Base-by-base conservation (phyloP, 2,797 vertebrate genomes). In the Coluber constrictor region DNA sequence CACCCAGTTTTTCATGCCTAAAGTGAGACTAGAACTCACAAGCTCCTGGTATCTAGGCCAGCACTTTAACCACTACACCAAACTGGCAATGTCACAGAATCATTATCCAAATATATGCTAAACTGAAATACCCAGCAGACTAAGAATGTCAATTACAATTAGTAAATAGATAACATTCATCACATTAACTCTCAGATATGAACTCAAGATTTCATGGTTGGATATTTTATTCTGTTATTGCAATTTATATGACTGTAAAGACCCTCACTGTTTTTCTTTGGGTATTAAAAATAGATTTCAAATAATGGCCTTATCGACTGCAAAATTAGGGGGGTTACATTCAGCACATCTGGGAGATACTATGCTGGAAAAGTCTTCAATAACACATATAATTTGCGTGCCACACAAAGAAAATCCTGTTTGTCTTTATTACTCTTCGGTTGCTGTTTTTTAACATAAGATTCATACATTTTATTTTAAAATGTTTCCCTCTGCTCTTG, bases 401-500 rank as follows among this genome's bases (percentile, higher is more conserved):
- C 55, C 54, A 79, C 51, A 37, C 3, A 51, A 20, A 88, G 4
- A 88, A 87, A 54, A 27, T 29, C 32, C 56, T 83, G 70, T 90
- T 29, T 10, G 15, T 43, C 55, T n/a, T 83, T 83, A 83, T 83
- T 83, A 47, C 74, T 83, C 74, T 47, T 83, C 37, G 74, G 37
- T 83, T 83, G 32, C 70, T 74, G 43, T 25, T 83, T 47, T 83
- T 20, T 7, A 37, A 55, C 27, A 27, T 43, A 54, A 86, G n/a
- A 91, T 20, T 61, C 74, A 79, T 74, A 59, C 16, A 54, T 83
- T 61, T 47, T 47, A 92, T 92, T 92, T 92, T 47, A 66, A 59
- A 47, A 56, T 29, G 18, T 51, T 70, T 11, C n/a, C n/a, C 90
- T 32, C 12, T 63, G 86, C 90, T 83, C 37, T 25, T 15, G 37